Evolutionary conservation across 2,888 invertebrate species (phyloP), one percentile per base, ranked within the genome.

Genomic region (Pasiphila rectangulata): DNA sequence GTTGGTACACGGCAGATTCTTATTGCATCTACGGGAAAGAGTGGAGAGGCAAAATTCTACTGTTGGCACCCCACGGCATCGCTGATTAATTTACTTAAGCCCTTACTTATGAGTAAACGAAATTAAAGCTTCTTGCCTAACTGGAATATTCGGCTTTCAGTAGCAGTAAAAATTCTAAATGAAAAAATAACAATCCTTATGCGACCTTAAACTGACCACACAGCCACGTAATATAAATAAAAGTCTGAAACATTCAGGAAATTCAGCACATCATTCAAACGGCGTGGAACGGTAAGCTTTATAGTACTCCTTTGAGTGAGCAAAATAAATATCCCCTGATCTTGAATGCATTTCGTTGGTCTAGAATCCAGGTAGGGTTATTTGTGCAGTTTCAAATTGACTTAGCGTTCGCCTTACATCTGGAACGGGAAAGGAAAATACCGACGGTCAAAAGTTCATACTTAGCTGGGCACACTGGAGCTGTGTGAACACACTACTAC

Each of bases 241-340:
- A 84, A 81, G 82, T 79, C 76, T 75, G 78, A 76, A 83, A 83
- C 75, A 81, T 83, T 83, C 76, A 75, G 75, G 72, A 79, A 83
- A 82, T 79, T 74, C 80, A 83, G 82, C 82, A 82, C 77, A 79
- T 78, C 82, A 77, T 80, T 83, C 83, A 84, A 83, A 83, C 77
- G 77, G 82, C 81, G 78, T 79, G 72, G 75, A 79, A 79, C 79
- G 72, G 75, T 72, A 69, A 75, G 82, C 72, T 79, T 79, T 79
- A 74, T 79, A n/a, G n/a, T n/a, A 79, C 72, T 78, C 75, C 75
- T 83, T 79, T 79, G 79, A 82, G 73, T 71, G 69, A 70, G 75
- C 70, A 73, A 79, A 79, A 78, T 79, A 79, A 79, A 79, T 77
- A 74, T 76, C 66, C 19, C 48, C 56, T 64, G 58, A 73, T 75